phyloP scores from a whole-genome alignment of 2,888 invertebrate genomes.

The Caprella mutica region DNA sequence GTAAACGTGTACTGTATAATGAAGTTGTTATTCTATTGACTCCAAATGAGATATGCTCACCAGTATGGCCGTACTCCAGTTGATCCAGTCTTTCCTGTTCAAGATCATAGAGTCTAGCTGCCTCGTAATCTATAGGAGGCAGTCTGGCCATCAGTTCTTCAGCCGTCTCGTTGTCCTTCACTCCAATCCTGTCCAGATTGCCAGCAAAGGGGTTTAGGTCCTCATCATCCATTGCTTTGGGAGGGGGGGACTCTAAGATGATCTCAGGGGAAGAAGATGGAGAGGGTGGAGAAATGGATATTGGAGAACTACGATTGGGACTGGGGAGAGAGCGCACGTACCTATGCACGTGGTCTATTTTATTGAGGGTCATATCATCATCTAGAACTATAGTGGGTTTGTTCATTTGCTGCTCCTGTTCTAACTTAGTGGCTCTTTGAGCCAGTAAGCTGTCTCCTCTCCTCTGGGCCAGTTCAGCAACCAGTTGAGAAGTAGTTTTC shows the following conservation, averaged over 20 bases:
- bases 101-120: conserved; percentile 41
- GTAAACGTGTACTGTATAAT: too few species aligned
- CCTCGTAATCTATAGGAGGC: conserved; percentile 53
- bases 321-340: conserved; percentile 38
- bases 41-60: not conserved
- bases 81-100: conserved; percentile 3
- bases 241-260: not conserved
- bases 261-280: conserved; percentile 16
- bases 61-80: conserved; percentile 5
- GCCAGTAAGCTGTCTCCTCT: conserved; percentile 33
- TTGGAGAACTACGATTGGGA: not conserved
- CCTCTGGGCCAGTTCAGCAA: conserved; percentile 52
- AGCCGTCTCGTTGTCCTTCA: conserved; percentile 41
- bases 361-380: conserved; percentile 40
- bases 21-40: too few species aligned
- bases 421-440: conserved; percentile 28
- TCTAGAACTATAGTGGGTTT: conserved; percentile 34
- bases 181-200: conserved; percentile 28
- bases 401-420: conserved; percentile 28
- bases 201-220: conserved; percentile 7
- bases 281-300: not conserved
- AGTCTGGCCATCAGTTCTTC: conserved; percentile 54
- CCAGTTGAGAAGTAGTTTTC: conserved; percentile 67
- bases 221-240: conserved; percentile 1
- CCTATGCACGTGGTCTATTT: conserved; percentile 42